Evolutionary conservation across 2,888 invertebrate species (phyloP), one percentile per base, ranked within the genome.

Genomic region (Clepsis dumicolana): DNA sequence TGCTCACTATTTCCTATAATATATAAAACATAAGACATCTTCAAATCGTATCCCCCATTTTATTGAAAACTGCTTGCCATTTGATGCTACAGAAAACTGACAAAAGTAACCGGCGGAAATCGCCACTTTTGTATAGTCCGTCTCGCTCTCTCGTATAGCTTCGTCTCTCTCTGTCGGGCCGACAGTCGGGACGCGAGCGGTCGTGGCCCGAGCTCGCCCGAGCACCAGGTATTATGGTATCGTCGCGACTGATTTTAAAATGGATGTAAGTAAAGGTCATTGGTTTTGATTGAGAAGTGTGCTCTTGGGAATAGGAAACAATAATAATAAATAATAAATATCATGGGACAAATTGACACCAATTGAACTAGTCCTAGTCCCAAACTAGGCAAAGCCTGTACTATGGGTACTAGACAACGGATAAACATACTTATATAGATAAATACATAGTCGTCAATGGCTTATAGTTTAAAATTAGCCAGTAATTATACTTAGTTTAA

Each of bases 151-250:
- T 48, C 52, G 35, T 21, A 52, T 52, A 52, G 21, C 16, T 21
- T 32, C 56, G 56, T 56, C 56, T 56, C 48, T 3, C 48, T 48
- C 35, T 56, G 54, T 54, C 54, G n/a, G 56, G 5, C 56, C 35
- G 56, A 4, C 56, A 21, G 38, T 25, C 32, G 29, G 18, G 12
- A 21, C 50, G 38, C 63, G 50, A 50, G 29, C n/a, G 25, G 56
- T n/a, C 7, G 21, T 35, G n/a, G 54, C 24, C 8, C 2, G 68
- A 72, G 72, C 70, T 35, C 56, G 87, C 85, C 27, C 73, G 87
- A 87, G 88, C 88, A 81, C 85, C 89, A 89, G 89, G 89, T 89
- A 87, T 4, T 87, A 70, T 64, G 71, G 77, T 63, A 66, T 71
- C 74, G 68, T 70, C 70, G 71, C 74, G 65, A 64, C 61, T 50